Conservation (phyloP, 2,888 invertebrate species). For the Zele albiditarsus region DNA sequence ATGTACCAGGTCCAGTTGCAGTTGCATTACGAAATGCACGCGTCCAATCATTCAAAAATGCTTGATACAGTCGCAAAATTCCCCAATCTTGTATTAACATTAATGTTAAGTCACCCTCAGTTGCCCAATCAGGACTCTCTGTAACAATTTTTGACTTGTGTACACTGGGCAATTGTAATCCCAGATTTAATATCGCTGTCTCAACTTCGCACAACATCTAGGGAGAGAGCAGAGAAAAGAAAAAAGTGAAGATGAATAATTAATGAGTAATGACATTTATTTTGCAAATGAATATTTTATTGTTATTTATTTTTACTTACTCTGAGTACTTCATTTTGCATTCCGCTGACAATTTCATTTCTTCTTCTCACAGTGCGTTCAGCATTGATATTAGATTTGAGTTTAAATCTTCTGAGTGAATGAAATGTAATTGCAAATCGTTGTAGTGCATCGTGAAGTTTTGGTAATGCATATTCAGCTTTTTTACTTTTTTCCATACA, state of each 20-base stretch:
- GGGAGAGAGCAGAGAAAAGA: constrained; percentile 38
- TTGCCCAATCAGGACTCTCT: constrained; percentile 71
- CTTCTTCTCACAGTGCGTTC: constrained; percentile 73
- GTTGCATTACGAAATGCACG: constrained; percentile 73
- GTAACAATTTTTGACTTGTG: constrained; percentile 66
- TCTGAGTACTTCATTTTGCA: constrained; percentile 66
- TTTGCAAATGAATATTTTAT: no score
- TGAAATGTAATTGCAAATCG: constrained; percentile 74
- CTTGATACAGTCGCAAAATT: constrained; percentile 77
- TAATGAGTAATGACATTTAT: constrained; percentile 12
- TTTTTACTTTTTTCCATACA: constrained; percentile 73
- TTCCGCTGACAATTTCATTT: constrained; percentile 71
- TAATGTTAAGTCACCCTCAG: constrained; percentile 74
- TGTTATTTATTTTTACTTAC: constrained; percentile 53
- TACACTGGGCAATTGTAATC: constrained; percentile 65
- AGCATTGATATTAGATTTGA: constrained; percentile 72
- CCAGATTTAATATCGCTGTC: constrained; percentile 74
- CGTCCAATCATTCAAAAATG: constrained; percentile 77
- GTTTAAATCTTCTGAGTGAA: constrained; percentile 67
- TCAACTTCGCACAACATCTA: constrained; percentile 77
- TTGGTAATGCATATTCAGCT: constrained; percentile 76
- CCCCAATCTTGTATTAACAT: constrained; percentile 78
- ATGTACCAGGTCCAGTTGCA: constrained; percentile 63
- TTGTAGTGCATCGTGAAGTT: constrained; percentile 76
- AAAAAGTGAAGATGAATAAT: not conserved